These are phyloP conservation scores for Formica aserva DNA, from an alignment of 2,888 invertebrate genomes.

Conservation along the genomic window DNA sequence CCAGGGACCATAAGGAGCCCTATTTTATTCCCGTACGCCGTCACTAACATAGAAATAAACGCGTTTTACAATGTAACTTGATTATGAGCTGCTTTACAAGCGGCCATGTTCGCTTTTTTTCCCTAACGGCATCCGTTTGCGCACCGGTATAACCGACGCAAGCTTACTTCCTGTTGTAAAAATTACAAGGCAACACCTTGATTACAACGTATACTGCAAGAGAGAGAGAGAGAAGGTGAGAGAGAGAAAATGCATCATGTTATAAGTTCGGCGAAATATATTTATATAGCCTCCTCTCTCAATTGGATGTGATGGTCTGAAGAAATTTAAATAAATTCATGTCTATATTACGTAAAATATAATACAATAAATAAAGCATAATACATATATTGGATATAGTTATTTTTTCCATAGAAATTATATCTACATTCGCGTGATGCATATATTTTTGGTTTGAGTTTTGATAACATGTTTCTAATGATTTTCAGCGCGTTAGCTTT, in stretches of 20 bases:
- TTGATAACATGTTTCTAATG: not conserved
- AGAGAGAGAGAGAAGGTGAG: not conserved
- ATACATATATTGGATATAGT: not conserved
- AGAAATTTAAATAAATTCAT: not conserved
- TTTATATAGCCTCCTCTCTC: slow-evolving; percentile 3
- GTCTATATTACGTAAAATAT: not conserved
- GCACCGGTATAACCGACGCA: slow-evolving; percentile 1
- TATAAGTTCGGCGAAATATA: not conserved
- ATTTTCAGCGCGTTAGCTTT: not conserved
- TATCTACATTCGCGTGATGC: not conserved
- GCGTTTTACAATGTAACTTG: slow-evolving; percentile 53
- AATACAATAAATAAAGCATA: not conserved
- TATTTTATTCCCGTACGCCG: slow-evolving; percentile 46
- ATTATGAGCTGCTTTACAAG: slow-evolving; percentile 54
- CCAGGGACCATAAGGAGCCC: slow-evolving; percentile 44
- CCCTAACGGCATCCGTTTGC: slow-evolving; percentile 8
- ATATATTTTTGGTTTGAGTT: not conserved
- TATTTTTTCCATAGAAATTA: not conserved
- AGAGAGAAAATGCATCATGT: no score
- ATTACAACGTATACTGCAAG: not conserved
- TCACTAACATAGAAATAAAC: slow-evolving; percentile 57
- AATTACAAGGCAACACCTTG: slow-evolving; percentile 15
- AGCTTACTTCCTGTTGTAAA: slow-evolving; percentile 14
- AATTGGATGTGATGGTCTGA: not conserved
- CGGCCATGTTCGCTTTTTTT: slow-evolving; percentile 15